A percentile compares a stretch with the other conserved stretches of the same genome.
phyloP scores from a whole-genome alignment of 2,797 vertebrate genomes.

The Xenops minutus region DNA sequence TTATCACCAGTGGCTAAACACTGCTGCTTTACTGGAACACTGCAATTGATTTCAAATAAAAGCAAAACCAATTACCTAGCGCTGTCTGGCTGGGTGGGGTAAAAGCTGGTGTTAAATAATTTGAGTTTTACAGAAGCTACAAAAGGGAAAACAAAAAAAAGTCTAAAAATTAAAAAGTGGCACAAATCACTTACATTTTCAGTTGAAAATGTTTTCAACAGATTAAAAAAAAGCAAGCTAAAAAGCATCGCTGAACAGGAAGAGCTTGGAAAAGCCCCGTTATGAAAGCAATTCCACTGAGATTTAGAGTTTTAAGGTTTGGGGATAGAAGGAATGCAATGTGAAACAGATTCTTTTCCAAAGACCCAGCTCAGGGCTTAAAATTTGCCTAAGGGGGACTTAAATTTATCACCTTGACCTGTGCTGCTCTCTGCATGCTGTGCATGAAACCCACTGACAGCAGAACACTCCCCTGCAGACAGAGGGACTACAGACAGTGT shows the following conservation, averaged over 20 bases:
- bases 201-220: not conserved
- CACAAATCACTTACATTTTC: not conserved
- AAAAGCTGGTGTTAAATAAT: not conserved
- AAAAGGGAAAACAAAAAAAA: not conserved
- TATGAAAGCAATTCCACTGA: not conserved
- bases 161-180: not conserved
- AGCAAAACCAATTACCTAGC: not conserved
- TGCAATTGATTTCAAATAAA: slow-evolving; percentile 16
- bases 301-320: not conserved
- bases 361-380: not conserved
- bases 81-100: not conserved
- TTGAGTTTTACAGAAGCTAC: not conserved
- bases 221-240: not conserved
- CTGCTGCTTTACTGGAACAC: slow-evolving; percentile 46
- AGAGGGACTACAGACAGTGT: not conserved
- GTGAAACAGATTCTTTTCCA: not conserved
- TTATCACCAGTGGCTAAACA: slow-evolving; percentile 29
- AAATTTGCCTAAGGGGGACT: not conserved
- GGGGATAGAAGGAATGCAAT: not conserved
- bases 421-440: not conserved
- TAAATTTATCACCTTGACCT: not conserved
- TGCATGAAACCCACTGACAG: not conserved
- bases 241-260: not conserved
- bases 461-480: not conserved
- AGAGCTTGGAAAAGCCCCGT: not conserved